Evolutionary conservation across 1,140 invertebrate genomes (phyloP).

Genomic region (Drosophila sp.): DNA sequence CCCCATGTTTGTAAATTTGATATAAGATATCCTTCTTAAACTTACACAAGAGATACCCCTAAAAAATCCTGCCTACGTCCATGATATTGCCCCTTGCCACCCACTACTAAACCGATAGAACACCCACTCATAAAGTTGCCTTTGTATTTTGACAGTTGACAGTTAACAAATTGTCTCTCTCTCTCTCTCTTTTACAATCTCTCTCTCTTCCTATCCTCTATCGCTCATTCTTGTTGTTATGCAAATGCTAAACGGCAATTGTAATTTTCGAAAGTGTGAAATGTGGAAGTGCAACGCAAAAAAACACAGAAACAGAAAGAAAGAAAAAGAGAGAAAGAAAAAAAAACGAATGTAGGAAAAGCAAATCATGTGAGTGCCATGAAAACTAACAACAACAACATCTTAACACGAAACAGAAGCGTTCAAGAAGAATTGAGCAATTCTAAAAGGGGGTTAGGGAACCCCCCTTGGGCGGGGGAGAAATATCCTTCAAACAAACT

Average conservation of each 20-base stretch:
- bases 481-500: too few relatives aligned
- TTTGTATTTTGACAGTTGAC: conserved; percentile 17
- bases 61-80: background rate
- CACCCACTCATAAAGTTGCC: background rate
- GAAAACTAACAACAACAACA: conserved; percentile 27
- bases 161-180: conserved; percentile 15
- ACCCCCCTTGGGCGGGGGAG: background rate
- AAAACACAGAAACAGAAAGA: conserved; percentile 42
- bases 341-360: conserved; percentile 14
- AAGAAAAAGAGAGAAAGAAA: background rate
- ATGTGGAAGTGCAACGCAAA: conserved; percentile 63
- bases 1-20: too few relatives aligned
- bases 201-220: conserved; percentile 19
- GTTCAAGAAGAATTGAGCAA: conserved; percentile 7
- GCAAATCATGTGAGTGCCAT: conserved; percentile 65
- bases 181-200: conserved; percentile 3
- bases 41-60: too few relatives aligned
- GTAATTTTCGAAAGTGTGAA: conserved; percentile 56
- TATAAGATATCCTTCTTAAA: too few relatives aligned
- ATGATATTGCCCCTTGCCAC: background rate
- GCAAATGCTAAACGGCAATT: conserved; percentile 51
- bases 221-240: conserved; percentile 43
- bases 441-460: background rate
- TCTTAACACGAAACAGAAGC: background rate
- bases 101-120: background rate